Evolutionary conservation across 2,113 vertebrate genomes (phyloP).

Genomic region (Hyla sarda): DNA sequence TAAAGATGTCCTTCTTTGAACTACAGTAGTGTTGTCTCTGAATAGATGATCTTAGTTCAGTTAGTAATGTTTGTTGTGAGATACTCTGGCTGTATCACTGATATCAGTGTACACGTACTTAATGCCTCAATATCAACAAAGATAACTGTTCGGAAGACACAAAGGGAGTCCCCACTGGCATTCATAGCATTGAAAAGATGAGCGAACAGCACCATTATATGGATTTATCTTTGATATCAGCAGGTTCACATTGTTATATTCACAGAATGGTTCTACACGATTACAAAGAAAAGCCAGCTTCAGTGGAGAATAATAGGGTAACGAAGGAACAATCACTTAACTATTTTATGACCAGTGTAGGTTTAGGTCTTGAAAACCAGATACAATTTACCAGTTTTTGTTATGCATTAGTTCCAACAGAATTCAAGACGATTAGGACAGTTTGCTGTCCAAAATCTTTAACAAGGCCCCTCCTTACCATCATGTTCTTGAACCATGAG

Average conservation of each 20-base stretch:
- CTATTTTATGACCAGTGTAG: background rate
- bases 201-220: conserved; percentile 5
- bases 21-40: background rate
- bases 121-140: conserved; percentile 36
- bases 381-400: background rate
- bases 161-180: conserved; percentile 35
- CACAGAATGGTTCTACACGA: background rate
- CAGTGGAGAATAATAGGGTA: background rate
- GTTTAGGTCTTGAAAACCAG: background rate
- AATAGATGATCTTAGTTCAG: conserved; percentile 35
- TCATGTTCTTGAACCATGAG: too few relatives aligned
- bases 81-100: conserved; percentile 29
- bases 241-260: conserved; percentile 20
- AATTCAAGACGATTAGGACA: too few relatives aligned
- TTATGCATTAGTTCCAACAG: background rate
- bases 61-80: conserved; percentile 47
- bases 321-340: background rate
- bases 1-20: conserved; percentile 28
- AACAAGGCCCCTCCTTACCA: too few relatives aligned
- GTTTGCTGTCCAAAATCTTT: too few relatives aligned
- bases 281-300: background rate
- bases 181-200: conserved; percentile 30
- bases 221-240: conserved; percentile 32
- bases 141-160: conserved; percentile 31
- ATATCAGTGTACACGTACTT: conserved; percentile 25